phyloP scores from a whole-genome alignment of 2,113 vertebrate species.

The Silurus glanis region DNA sequence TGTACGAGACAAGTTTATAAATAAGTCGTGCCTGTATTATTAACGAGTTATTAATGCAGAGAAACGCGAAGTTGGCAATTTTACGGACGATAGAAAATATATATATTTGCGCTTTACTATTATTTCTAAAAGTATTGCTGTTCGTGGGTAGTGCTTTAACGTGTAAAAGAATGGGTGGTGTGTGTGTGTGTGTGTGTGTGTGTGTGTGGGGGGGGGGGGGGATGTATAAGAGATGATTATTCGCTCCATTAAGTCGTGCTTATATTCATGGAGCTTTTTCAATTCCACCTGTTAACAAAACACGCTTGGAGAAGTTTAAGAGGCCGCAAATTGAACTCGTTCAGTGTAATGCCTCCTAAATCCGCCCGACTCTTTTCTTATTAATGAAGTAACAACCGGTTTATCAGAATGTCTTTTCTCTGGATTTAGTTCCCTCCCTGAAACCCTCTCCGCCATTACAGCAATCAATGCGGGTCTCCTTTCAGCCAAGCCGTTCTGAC shows the following conservation, averaged over 20 bases:
- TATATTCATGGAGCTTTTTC: slow-evolving; percentile 60
- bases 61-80: background rate
- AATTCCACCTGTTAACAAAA: slow-evolving; percentile 74
- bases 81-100: background rate
- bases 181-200: too few species aligned
- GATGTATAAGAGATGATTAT: background rate
- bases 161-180: too few species aligned
- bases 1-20: background rate
- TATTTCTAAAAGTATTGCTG: background rate
- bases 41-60: background rate
- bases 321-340: slow-evolving; percentile 76
- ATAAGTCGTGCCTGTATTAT: background rate
- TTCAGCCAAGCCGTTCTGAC: slow-evolving; percentile 76
- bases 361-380: slow-evolving; percentile 74
- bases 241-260: slow-evolving; percentile 12
- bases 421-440: slow-evolving; percentile 62
- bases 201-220: too few species aligned
- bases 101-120: background rate
- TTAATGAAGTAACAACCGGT: slow-evolving; percentile 85
- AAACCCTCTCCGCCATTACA: slow-evolving; percentile 69
- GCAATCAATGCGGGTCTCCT: slow-evolving; percentile 80
- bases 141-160: background rate
- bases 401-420: slow-evolving; percentile 75
- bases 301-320: slow-evolving; percentile 70
- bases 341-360: slow-evolving; percentile 74